A percentile compares a stretch with the other conserved stretches of the same genome.
phyloP scores from a whole-genome alignment of 2,888 invertebrate species.

The Disparrhopalites patrizii region DNA sequence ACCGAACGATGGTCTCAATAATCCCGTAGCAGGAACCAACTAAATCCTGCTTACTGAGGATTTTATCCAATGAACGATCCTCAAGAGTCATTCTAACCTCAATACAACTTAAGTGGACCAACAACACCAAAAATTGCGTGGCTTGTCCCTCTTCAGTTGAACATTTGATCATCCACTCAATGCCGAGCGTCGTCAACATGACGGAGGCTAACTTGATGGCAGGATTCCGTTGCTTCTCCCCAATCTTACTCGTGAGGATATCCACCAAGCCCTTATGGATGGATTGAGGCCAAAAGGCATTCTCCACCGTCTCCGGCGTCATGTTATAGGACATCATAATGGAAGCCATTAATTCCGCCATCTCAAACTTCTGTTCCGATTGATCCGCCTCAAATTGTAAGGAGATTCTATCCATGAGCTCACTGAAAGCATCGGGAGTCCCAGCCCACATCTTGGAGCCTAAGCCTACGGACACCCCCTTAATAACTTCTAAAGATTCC shows the following conservation, averaged over 20 bases:
- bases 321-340: conserved; percentile 57
- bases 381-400: conserved; percentile 84
- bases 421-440: conserved; percentile 72
- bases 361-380: conserved; percentile 81
- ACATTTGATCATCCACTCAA: conserved; percentile 69
- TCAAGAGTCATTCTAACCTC: conserved; percentile 93
- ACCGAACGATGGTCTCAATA: conserved; percentile 72
- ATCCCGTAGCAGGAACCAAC: conserved; percentile 79
- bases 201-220: conserved; percentile 77
- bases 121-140: conserved; percentile 70
- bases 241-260: conserved; percentile 79
- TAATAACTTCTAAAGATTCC: conserved; percentile 76
- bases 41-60: conserved; percentile 69
- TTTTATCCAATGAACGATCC: conserved; percentile 72
- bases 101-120: conserved; percentile 81
- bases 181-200: conserved; percentile 73
- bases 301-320: conserved; percentile 57
- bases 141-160: conserved; percentile 61
- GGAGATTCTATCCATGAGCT: conserved; percentile 74
- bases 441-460: conserved; percentile 70
- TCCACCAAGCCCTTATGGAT: conserved; percentile 77
- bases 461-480: conserved; percentile 67
- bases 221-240: conserved; percentile 82
- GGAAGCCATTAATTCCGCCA: conserved; percentile 68
- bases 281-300: conserved; percentile 71